These are phyloP conservation scores for Drosophila borborema DNA, from an alignment of 2,888 invertebrate genomes.

Conservation along the genomic window DNA sequence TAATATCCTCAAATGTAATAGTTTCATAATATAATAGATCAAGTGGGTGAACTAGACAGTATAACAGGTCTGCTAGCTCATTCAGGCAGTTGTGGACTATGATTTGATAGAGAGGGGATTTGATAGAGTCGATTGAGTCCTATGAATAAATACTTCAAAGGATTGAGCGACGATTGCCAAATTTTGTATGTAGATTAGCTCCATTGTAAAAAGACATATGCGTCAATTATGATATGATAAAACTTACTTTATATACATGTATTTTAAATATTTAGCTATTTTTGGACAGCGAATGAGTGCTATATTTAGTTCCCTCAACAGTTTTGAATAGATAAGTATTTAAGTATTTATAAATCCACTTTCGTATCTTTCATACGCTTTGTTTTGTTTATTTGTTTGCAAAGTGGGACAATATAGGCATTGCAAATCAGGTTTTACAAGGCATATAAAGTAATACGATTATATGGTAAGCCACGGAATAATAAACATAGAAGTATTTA, in stretches of 20 bases:
- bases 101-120: too few relatives aligned
- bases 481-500: background rate
- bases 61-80: background rate
- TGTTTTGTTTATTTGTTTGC: too few relatives aligned
- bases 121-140: background rate
- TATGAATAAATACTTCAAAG: background rate
- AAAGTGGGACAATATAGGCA: background rate
- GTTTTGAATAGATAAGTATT: background rate
- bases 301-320: too few relatives aligned
- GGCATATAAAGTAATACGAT: background rate
- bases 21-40: background rate
- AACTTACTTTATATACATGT: too few relatives aligned
- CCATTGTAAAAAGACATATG: too few relatives aligned
- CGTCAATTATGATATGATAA: too few relatives aligned
- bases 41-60: background rate
- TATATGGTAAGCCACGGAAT: background rate
- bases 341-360: too few relatives aligned
- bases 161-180: background rate
- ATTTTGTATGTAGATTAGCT: too few relatives aligned
- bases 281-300: too few relatives aligned
- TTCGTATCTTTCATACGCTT: background rate
- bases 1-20: too few relatives aligned
- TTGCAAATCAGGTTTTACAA: slow-evolving; percentile 7
- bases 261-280: too few relatives aligned
- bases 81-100: background rate